Evolutionary conservation across 2,113 vertebrate species (phyloP), one percentile per base, ranked within the genome.

Genomic region (Alces alces): DNA sequence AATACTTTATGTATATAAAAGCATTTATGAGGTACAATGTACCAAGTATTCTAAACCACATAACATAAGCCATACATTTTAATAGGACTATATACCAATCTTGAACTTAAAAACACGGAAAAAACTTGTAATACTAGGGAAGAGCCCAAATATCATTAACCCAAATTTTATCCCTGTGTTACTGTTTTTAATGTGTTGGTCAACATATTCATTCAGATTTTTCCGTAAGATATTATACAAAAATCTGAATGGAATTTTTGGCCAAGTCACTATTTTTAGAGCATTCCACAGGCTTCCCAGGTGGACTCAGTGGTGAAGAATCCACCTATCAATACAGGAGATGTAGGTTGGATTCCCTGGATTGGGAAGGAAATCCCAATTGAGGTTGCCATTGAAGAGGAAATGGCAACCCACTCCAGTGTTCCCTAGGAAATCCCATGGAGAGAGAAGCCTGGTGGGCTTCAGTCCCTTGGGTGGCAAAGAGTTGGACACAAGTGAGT

Each of bases 41-140:
- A 93, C 28, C 12, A 54, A 47, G 4, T 55, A 60, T 54, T 93
- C 6, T 85, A 85, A 96, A 84, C 11, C 19, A 80, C 45, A 66
- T 50, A 13, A 92, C 45, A 66, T 50, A 11, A 92, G n/a, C 21
- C 64, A 97, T 94, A 47, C 85, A 86, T 95, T 97, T 97, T 95
- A 95, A 87, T 45, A 87, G 19, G 25, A n/a, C 16, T 88, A 25
- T 92, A 76, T 61, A 80, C 12, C 23, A 88, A 66, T 91, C 21
- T 84, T 96, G 23, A 95, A 90, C 3, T 76, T 91, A 88, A 96
- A 97, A 60, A 27, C 19, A 86, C 43, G 17, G 95, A 84, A 70
- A 96, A 97, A 61, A 28, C 21, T 86, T 43, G 10, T 91, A 80
- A 78, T 66, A 23, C 55, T 88, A 70, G 6, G 17, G 36, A 96